Evolutionary conservation across 2,888 invertebrate genomes (phyloP).

Genomic region (Eupithecia insigniata): DNA sequence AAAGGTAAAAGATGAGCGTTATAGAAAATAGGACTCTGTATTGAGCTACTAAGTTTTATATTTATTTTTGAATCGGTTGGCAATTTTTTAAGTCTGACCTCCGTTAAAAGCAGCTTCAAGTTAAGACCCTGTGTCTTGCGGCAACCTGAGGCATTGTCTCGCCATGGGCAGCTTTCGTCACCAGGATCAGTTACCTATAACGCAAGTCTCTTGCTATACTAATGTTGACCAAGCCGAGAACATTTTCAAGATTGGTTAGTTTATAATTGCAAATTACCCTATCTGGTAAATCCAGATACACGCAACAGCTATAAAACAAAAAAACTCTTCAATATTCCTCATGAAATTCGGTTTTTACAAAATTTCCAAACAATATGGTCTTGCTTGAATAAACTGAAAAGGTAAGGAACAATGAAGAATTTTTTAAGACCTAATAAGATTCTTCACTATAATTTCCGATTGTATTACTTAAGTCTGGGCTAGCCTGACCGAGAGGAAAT

Average conservation of each 20-base stretch:
- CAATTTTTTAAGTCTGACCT: background rate
- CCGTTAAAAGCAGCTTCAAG: background rate
- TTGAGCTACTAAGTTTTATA: slow-evolving; percentile 34
- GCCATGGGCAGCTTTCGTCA: background rate
- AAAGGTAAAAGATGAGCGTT: slow-evolving; percentile 37
- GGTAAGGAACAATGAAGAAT: background rate
- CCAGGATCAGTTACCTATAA: background rate
- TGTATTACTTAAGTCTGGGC: background rate
- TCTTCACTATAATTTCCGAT: background rate
- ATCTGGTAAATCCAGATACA: background rate
- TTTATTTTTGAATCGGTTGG: slow-evolving; percentile 4
- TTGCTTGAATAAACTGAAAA: background rate
- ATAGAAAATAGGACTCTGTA: slow-evolving; percentile 24
- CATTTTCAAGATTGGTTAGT: background rate
- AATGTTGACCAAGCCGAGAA: background rate
- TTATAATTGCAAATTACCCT: background rate
- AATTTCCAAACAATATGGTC: background rate
- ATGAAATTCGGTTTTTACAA: background rate
- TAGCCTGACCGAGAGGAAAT: background rate
- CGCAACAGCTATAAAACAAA: background rate
- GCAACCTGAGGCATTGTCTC: background rate
- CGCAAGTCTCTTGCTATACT: background rate
- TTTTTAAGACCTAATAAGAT: background rate
- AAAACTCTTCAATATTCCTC: background rate
- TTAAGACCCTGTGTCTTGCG: background rate